Base-by-base conservation (phyloP, 2,113 vertebrate genomes). In the Hyperopisus bebe region DNA sequence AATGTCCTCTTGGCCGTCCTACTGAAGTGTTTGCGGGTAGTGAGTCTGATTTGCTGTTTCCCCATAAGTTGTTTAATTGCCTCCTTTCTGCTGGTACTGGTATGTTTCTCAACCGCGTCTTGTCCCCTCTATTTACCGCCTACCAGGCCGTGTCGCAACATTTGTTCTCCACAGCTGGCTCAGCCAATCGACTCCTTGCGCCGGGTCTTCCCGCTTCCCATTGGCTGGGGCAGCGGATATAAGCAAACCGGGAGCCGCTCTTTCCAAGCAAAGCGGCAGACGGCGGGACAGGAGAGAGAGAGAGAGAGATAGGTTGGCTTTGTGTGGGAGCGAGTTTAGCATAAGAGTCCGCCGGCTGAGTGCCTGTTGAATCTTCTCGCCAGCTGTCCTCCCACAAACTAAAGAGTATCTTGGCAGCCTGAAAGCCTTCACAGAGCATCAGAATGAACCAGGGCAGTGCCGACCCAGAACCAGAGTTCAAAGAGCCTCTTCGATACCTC, bases 371-470 rank as follows among this genome's bases (percentile, higher is more conserved):
- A 90, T 91, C 89, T 89, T 89, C 83, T 91, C 84, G 31, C 89
- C 89, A 80, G 51, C 51, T 62, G 31, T 87, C 51, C 51, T 62
- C 48, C 27, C 27, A 10, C 48, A n/a, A n/a, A 15, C 48, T 53
- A 53, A 27, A 51, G 85, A 31, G 47, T 27, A 11, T 58, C 51
- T 21, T n/a, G 2, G 35, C 86, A 58, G 86, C 88, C 89, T 62
- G 53, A 92, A 90, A 90, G 89, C 89, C 82, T 90, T 90, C 80
- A 83, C 93, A 90, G 90, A 94, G 92, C 91, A 92, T 93, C 92
- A 95, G 95, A 93, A 96, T 96, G 95, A 96, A 96, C 93, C 94
- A 95, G 92, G 95, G 95, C 94, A 93, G 94, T 84, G 93, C 93
- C 31, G 95, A 96, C 51, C 94, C 93, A 83, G 95, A 95, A 58